phyloP scores from a whole-genome alignment of 2,888 invertebrate genomes.

The Pseudococcus jackbeardsleyi region DNA sequence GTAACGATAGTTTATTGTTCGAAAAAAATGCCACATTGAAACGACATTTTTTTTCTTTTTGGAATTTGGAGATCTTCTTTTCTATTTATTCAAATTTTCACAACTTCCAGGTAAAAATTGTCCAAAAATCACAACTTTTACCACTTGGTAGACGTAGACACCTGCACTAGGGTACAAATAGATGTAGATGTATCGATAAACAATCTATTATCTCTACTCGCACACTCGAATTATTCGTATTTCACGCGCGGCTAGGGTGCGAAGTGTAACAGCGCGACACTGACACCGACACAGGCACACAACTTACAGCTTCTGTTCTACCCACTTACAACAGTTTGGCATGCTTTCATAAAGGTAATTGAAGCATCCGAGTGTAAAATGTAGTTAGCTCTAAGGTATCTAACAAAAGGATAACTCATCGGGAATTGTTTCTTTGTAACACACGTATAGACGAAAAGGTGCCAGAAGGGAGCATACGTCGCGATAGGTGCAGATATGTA shows the following conservation, averaged over 20 bases:
- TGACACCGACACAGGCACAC: neutral
- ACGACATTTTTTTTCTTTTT: too few species aligned
- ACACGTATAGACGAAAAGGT: neutral
- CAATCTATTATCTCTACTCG: neutral
- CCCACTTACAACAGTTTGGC: conserved; percentile 16
- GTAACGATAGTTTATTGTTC: too few species aligned
- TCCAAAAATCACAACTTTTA: too few species aligned
- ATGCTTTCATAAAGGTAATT: conserved; percentile 52
- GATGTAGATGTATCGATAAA: neutral
- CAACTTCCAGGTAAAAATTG: too few species aligned
- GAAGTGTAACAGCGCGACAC: too few species aligned
- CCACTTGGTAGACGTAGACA: too few species aligned
- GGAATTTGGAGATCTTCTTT: too few species aligned
- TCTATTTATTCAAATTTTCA: too few species aligned
- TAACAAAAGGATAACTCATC: conserved; percentile 39
- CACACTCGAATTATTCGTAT: conserved; percentile 1
- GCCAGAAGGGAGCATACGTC: neutral
- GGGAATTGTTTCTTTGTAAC: conserved; percentile 23
- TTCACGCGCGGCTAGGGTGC: neutral
- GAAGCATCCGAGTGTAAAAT: conserved; percentile 52
- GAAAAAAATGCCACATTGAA: too few species aligned
- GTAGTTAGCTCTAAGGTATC: conserved; percentile 16
- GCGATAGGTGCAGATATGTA: neutral
- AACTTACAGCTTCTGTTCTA: neutral
- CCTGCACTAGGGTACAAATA: neutral